Evolutionary conservation across 2,113 vertebrate genomes (phyloP).

Genomic region (Microtus pennsylvanicus): DNA sequence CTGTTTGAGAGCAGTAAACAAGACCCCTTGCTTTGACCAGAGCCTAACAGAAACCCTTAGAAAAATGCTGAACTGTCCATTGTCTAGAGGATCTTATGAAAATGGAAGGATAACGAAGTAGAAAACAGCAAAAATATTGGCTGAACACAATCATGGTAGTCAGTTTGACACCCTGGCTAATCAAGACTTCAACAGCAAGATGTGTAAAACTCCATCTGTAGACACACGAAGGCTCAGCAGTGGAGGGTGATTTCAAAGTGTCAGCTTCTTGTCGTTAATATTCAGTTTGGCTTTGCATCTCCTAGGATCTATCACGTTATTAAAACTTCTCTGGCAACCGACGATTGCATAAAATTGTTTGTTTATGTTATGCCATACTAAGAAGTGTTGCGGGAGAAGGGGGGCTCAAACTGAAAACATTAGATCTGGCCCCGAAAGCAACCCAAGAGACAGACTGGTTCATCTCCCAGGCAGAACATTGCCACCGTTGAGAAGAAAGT

Average conservation of each 20-base stretch:
- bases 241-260: constrained; percentile 25
- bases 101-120: constrained; percentile 46
- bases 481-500: constrained; percentile 33
- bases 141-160: constrained; percentile 3
- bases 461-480: constrained; percentile 50
- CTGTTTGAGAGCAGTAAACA: background rate
- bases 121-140: constrained; percentile 56
- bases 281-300: constrained; percentile 40
- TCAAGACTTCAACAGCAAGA: constrained; percentile 58
- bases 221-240: constrained; percentile 25
- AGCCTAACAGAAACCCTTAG: constrained; percentile 43
- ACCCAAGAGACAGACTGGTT: constrained; percentile 36
- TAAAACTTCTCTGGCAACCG: constrained; percentile 56
- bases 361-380: constrained; percentile 35
- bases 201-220: constrained; percentile 59
- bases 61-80: constrained; percentile 22
- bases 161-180: constrained; percentile 43
- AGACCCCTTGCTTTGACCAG: constrained; percentile 53
- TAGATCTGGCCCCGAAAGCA: constrained; percentile 45
- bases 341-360: constrained; percentile 41
- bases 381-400: background rate
- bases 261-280: constrained; percentile 52
- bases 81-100: constrained; percentile 31
- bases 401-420: constrained; percentile 45
- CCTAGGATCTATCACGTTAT: constrained; percentile 59